Evolutionary conservation across 2,797 vertebrate genomes (phyloP).

Genomic region (Pangasius sanitwongsei): DNA sequence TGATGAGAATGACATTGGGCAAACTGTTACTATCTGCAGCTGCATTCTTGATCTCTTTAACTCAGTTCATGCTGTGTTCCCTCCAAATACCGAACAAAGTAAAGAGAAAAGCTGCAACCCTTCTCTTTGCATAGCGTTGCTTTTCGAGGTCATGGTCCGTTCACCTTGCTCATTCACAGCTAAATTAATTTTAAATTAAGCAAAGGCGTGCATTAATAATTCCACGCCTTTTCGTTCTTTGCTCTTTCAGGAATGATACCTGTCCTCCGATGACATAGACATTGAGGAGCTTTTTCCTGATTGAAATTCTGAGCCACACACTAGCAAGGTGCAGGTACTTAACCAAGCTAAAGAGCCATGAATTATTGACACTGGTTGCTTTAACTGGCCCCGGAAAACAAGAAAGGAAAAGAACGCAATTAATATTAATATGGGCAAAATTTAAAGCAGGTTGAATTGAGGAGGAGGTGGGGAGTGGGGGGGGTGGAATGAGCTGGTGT

Average conservation of each 20-base stretch:
- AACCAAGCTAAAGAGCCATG: slow-evolving; percentile 56
- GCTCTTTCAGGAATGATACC: neutral
- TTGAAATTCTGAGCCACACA: slow-evolving; percentile 50
- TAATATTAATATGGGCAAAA: slow-evolving; percentile 57
- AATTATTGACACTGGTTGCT: slow-evolving; percentile 58
- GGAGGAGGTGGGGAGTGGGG: neutral
- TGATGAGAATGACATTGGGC: no score
- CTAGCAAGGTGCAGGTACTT: slow-evolving; percentile 55
- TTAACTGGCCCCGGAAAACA: slow-evolving; percentile 51
- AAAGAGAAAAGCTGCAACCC: no score
- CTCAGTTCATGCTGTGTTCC: no score
- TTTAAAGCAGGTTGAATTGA: slow-evolving; percentile 36
- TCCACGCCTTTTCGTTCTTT: neutral
- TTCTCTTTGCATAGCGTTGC: neutral
- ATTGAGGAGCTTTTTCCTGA: slow-evolving; percentile 18
- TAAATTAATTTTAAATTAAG: neutral
- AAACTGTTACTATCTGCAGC: no score
- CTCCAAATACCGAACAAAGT: no score
- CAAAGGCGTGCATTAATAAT: neutral
- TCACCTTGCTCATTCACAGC: neutral
- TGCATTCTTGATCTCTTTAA: no score
- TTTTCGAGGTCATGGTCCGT: neutral
- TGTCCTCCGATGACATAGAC: neutral
- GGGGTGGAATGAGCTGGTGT: neutral
- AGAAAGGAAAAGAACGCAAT: slow-evolving; percentile 53